Evolutionary conservation across 2,113 vertebrate species (phyloP).

Genomic region (Chaetura pelagica): DNA sequence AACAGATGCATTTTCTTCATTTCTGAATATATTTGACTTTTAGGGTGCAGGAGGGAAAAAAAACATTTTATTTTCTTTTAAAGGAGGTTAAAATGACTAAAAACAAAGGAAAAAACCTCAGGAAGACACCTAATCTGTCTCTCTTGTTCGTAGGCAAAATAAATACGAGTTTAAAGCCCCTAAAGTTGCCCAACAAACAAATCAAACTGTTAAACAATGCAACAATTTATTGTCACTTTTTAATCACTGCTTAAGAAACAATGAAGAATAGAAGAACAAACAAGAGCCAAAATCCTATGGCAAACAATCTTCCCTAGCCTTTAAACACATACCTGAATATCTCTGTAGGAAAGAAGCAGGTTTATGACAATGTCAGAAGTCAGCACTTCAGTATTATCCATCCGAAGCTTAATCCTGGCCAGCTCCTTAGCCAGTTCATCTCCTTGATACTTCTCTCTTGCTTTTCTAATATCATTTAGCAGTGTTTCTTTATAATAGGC

Average conservation of each 20-base stretch:
- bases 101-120: neutral
- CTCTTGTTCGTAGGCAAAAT: neutral
- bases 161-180: neutral
- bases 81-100: neutral
- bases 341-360: constrained; percentile 94
- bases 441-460: constrained; percentile 92
- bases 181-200: neutral
- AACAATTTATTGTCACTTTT: neutral
- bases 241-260: neutral
- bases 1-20: neutral
- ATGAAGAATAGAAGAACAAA: neutral
- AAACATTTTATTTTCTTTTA: neutral
- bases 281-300: neutral
- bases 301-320: neutral
- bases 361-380: constrained; percentile 95
- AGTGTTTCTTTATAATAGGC: constrained; percentile 90
- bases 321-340: constrained; percentile 87
- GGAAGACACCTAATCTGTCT: neutral
- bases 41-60: fast-evolving
- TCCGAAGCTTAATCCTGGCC: constrained; percentile 90
- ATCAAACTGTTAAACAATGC: neutral
- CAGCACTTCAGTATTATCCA: constrained; percentile 91
- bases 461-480: constrained; percentile 92
- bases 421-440: constrained; percentile 92
- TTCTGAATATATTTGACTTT: neutral